Base-by-base conservation (phyloP, 2,888 invertebrate genomes). In the Zygothrica quintamaculata region DNA sequence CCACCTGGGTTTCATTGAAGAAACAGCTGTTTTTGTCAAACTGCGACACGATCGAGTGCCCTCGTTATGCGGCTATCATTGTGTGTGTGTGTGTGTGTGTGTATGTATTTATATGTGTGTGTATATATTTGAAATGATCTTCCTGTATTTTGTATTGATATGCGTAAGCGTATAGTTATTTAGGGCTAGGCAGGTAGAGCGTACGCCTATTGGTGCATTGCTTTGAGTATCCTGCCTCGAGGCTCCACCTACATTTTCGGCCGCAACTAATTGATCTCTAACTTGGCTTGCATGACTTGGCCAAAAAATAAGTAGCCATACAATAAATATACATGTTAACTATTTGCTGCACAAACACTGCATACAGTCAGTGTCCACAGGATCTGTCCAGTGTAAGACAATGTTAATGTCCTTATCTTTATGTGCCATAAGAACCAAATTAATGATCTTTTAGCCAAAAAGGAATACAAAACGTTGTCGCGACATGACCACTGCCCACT, bases 1-100 rank as follows among this genome's bases (percentile, higher is more conserved):
- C 84, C 81, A 78, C 73, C 66, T 80, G 78, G 75, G 52, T 55
- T 81, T 84, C 81, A 86, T 80, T 82, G 78, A 84, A 61, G 65
- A 84, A 84, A 87, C 81, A 87, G 84, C 87, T 81, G 88, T 78
- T 82, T 67, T 48, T 61, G 75, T 65, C 68, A 75, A 68, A 75
- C 75, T 69, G 76, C 74, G 67, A 78, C 73, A 70, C 78, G 87
- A 86, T 86, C 87, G 80, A 84, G 86, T 81, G 87, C 74, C 80
- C 80, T 80, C 84, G 86, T 86, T 80, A 84, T 84, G 86, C 77
- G 52, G 67, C 51, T 77, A 58, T 58, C 65, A 3, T 7, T 61
- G 55, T 68, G 25, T 34, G 11, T 22, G 47, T 34, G 37, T 62
- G 1, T 48, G 39, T 55, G 43, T 53, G 40, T 8, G 40, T 33